Conservation (phyloP, 1,140 invertebrate genomes). For the Cepaea nemoralis region DNA sequence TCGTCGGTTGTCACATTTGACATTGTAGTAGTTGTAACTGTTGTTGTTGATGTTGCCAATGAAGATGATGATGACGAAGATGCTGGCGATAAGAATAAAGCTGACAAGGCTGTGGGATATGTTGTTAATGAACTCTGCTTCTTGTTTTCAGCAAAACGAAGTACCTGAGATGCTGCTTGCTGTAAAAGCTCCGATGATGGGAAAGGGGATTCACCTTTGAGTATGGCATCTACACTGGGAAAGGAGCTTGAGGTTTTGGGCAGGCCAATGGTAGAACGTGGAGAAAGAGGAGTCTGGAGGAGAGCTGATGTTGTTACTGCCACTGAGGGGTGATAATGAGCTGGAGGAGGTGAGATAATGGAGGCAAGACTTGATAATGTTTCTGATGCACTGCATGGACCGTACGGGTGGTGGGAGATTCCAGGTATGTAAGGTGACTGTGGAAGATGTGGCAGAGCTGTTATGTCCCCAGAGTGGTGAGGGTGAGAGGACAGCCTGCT, state of each 20-base stretch:
- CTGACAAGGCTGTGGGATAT: slow-evolving; percentile 23
- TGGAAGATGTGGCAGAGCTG: not conserved
- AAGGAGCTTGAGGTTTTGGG: not conserved
- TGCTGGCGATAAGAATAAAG: slow-evolving; percentile 29
- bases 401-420: slow-evolving; percentile 30
- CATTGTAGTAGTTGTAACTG: slow-evolving; percentile 26
- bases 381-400: slow-evolving; percentile 34
- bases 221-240: not conserved
- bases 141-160: slow-evolving; percentile 8
- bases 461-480: not conserved
- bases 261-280: not conserved
- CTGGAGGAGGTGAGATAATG: slow-evolving; percentile 35
- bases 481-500: not conserved
- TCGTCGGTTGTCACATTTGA: not conserved
- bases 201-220: slow-evolving; percentile 2
- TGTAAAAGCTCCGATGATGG: slow-evolving; percentile 29
- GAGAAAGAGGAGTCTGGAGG: not conserved
- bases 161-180: slow-evolving; percentile 33
- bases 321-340: slow-evolving; percentile 15
- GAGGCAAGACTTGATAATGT: slow-evolving; percentile 34
- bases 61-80: slow-evolving; percentile 34
- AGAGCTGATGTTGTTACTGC: not conserved
- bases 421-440: slow-evolving; percentile 5
- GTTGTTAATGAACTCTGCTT: slow-evolving; percentile 5
- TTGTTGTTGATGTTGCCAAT: slow-evolving; percentile 47